Percentiles rank a stretch among this genome's conserved stretches.
Conservation (phyloP, 2,797 vertebrate species). For the Sebastiscus albofasciatus region DNA sequence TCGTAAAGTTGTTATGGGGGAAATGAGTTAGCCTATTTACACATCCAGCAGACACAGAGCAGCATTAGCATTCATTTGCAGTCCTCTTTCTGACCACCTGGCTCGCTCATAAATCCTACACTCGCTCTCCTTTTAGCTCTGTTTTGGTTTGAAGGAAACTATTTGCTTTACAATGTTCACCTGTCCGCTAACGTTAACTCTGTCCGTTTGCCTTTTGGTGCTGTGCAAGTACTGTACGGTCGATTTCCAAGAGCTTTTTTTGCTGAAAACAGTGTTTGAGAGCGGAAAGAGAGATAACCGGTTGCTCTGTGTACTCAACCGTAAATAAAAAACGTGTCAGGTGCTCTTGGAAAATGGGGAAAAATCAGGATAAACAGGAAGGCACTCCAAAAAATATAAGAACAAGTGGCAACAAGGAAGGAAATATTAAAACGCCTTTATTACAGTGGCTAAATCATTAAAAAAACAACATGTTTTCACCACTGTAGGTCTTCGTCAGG, state of each 20-base stretch:
- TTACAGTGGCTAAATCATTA: no score
- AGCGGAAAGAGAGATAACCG: neutral
- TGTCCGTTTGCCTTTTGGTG: neutral
- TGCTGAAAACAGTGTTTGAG: neutral
- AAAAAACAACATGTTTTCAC: accelerated
- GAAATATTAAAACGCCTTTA: no score
- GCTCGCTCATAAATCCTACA: neutral
- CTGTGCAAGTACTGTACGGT: neutral
- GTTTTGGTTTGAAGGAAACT: neutral
- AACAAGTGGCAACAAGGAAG: no score
- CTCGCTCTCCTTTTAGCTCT: neutral
- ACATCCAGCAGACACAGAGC: neutral
- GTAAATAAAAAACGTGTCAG: no score
- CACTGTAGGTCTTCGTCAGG: no score
- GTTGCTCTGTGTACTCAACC: no score
- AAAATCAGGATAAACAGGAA: no score
- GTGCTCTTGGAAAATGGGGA: no score
- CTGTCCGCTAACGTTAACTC: neutral
- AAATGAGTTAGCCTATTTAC: neutral
- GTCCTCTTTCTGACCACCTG: neutral
- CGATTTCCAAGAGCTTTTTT: neutral
- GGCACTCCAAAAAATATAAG: no score
- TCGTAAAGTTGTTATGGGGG: neutral
- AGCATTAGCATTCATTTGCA: neutral
- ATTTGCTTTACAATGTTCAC: neutral